These are phyloP conservation scores for Eilema depressum DNA, from an alignment of 2,888 invertebrate species.

Conservation along the genomic window DNA sequence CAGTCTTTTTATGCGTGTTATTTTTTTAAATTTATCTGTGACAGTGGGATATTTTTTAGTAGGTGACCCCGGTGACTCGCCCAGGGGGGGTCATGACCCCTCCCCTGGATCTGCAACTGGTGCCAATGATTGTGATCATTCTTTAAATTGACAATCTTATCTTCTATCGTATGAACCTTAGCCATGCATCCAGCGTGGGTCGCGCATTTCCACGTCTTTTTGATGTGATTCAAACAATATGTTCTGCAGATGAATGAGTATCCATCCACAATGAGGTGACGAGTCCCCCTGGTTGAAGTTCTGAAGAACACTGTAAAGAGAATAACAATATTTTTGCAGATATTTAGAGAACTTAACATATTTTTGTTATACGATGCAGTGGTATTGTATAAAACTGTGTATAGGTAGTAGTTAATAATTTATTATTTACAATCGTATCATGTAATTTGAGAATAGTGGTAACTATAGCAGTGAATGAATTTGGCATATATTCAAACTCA, in stretches of 20 bases:
- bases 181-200: slow-evolving; percentile 70
- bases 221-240: slow-evolving; percentile 67
- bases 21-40: too few relatives aligned
- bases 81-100: too few relatives aligned
- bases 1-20: too few relatives aligned
- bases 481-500: background rate
- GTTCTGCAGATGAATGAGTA: slow-evolving; percentile 72
- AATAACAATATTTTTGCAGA: slow-evolving; percentile 7
- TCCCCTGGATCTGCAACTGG: too few relatives aligned
- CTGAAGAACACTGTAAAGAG: slow-evolving; percentile 70
- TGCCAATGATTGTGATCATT: slow-evolving; percentile 71
- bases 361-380: background rate
- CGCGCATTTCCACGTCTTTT: slow-evolving; percentile 73
- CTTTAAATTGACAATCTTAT: slow-evolving; percentile 63
- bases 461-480: background rate
- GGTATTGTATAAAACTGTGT: background rate
- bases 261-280: slow-evolving; percentile 69
- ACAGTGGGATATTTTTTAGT: too few relatives aligned
- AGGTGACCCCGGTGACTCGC: too few relatives aligned
- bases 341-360: background rate
- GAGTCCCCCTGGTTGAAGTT: slow-evolving; percentile 68
- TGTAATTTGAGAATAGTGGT: background rate
- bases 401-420: background rate
- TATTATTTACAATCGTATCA: background rate
- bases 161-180: slow-evolving; percentile 69